Conservation (phyloP, 2,888 invertebrate genomes). For the Epinotia brunnichana region DNA sequence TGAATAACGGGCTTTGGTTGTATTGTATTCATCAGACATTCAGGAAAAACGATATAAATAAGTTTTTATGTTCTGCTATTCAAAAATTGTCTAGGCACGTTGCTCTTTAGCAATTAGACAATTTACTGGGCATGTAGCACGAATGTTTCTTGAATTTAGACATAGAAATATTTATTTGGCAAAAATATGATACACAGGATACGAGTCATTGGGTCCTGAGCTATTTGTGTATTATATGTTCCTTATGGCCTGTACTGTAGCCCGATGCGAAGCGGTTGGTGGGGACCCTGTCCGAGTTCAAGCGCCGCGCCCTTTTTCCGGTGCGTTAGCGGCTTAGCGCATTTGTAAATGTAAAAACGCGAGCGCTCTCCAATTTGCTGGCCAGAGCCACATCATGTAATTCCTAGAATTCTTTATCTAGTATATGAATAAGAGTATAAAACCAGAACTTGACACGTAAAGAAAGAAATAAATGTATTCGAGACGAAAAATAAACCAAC, state of each 20-base stretch:
- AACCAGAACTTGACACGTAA: background rate
- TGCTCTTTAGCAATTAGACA: too few relatives aligned
- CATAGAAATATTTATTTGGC: too few relatives aligned
- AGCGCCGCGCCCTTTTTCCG: slow-evolving; percentile 75
- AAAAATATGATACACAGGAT: too few relatives aligned
- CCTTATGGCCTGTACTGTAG: background rate
- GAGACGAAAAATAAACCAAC: too few relatives aligned
- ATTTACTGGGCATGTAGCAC: too few relatives aligned
- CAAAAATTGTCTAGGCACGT: background rate
- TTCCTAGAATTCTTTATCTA: background rate
- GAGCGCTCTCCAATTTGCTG: slow-evolving; percentile 30
- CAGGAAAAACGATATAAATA: too few relatives aligned
- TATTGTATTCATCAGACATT: too few relatives aligned
- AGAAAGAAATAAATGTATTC: too few relatives aligned
- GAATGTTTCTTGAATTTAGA: too few relatives aligned
- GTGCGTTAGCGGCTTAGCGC: slow-evolving; percentile 59
- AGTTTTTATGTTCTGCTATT: background rate
- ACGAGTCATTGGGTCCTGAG: too few relatives aligned
- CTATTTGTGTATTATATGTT: too few relatives aligned
- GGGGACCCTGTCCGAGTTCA: slow-evolving; percentile 62
- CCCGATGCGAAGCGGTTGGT: background rate
- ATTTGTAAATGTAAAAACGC: slow-evolving; percentile 34
- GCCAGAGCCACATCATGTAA: background rate
- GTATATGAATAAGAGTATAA: background rate
- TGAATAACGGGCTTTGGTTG: background rate